These are phyloP conservation scores for Lagorchestes hirsutus DNA, from an alignment of 2,797 vertebrate genomes.

Conservation along the genomic window DNA sequence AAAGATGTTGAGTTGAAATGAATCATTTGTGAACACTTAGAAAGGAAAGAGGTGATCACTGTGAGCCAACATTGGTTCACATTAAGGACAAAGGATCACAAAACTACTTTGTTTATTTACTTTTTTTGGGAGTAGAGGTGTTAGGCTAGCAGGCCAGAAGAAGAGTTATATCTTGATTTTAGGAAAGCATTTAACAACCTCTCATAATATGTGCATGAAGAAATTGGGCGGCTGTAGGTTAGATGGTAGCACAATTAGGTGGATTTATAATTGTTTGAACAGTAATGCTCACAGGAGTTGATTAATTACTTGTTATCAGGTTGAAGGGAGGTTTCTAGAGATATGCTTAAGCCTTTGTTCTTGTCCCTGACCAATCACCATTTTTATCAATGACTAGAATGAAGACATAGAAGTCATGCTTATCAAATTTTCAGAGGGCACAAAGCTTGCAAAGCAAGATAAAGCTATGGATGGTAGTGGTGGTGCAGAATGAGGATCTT, in stretches of 20 bases:
- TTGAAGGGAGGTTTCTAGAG: background rate
- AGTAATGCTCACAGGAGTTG: background rate
- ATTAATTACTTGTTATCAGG: background rate
- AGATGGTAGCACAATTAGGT: background rate
- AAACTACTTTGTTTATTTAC: background rate
- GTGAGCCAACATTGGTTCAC: background rate
- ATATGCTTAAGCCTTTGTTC: background rate
- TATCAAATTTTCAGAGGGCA: background rate
- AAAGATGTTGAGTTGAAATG: background rate
- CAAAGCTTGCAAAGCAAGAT: background rate
- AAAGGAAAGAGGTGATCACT: background rate
- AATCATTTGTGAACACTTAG: background rate
- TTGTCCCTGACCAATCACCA: background rate
- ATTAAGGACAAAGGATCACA: background rate
- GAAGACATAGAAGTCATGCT: background rate
- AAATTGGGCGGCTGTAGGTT: background rate
- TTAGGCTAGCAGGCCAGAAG: background rate
- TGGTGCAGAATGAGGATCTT: background rate
- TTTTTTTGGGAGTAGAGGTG: background rate
- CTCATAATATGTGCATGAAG: background rate
- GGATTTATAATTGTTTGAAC: slow-evolving; percentile 1
- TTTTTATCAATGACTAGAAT: background rate
- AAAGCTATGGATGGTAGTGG: background rate
- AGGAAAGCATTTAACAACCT: background rate
- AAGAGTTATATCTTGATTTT: background rate